Evolutionary conservation across 1,140 invertebrate genomes (phyloP), one percentile per base, ranked within the genome.

Genomic region (Euwallacea fornicatus): DNA sequence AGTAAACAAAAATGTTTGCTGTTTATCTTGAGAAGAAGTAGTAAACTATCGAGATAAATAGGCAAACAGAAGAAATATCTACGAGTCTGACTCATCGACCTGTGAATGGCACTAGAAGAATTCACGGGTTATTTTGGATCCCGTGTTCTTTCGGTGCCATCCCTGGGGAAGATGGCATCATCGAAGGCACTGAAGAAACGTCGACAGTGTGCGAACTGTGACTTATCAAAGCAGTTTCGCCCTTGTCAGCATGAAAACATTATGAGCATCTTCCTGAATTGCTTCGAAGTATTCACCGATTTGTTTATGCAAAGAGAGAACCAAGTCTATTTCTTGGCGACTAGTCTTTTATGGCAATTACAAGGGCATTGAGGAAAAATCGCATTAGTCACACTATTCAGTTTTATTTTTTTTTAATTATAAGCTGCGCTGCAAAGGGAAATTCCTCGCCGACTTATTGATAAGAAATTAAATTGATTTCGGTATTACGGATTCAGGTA

Each of bases 91-190:
- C 47, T 21, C 76, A 77, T 73, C 68, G 73, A 75, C 80, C 77
- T 80, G 80, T 76, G 80, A 81, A 81, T 81, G 80, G 80, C 80
- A 81, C 80, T 81, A 79, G 80, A 81, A 81, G 80, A 81, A 81
- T 81, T 81, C 80, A 81, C 80, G 80, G 80, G 80, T 76, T 76
- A 75, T 74, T 69, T 75, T 60, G 60, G 43, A 53, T 64, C 76
- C 78, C 80, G 80, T 81, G 80, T 79, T 78, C 80, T 81, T 81
- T 79, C 75, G 78, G 80, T 81, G 80, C 80, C 80, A 81, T 81
- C 79, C 80, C 72, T 79, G 78, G 78, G 74, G 74, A 62, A 54
- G 66, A 63, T 72, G 71, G 41, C 42, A 54, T 11, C 71, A 56
- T 64, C 69, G 61, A 9, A 13, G 66, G 42, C 7, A 11, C 46